Percentiles rank a stretch among this genome's conserved stretches.
These are phyloP conservation scores for Ondatra zibethicus DNA, from an alignment of 2,113 vertebrate genomes.

Conservation along the genomic window DNA sequence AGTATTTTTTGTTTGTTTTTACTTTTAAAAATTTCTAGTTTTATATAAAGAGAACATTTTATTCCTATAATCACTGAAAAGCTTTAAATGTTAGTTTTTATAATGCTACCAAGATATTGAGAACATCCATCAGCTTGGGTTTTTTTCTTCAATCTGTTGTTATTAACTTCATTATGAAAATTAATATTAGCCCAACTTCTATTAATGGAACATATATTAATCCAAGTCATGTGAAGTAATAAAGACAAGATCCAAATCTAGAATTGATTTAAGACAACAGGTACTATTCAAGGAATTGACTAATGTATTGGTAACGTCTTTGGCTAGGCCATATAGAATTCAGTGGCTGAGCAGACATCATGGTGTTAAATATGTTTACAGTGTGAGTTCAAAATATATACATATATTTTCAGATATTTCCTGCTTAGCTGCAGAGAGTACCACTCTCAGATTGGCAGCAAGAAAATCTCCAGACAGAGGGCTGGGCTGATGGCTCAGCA, in stretches of 20 bases:
- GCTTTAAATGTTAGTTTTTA: not conserved
- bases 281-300: not conserved
- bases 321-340: not conserved
- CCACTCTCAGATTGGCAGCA: not conserved
- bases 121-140: not conserved
- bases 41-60: not conserved
- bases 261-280: not conserved
- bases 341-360: not conserved
- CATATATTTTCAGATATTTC: not conserved
- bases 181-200: slow-evolving; percentile 2
- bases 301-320: not conserved
- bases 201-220: slow-evolving; percentile 15
- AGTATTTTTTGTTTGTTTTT: not conserved
- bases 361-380: not conserved
- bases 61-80: not conserved
- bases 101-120: not conserved
- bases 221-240: slow-evolving; percentile 16
- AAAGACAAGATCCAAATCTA: not conserved
- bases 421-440: not conserved
- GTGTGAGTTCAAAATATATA: not conserved
- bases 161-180: slow-evolving; percentile 35
- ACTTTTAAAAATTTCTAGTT: not conserved
- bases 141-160: not conserved
- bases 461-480: not conserved
- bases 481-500: too few relatives aligned